Evolutionary conservation across 2,888 invertebrate genomes (phyloP), one percentile per base, ranked within the genome.

Genomic region (Ochropacha duplaris): DNA sequence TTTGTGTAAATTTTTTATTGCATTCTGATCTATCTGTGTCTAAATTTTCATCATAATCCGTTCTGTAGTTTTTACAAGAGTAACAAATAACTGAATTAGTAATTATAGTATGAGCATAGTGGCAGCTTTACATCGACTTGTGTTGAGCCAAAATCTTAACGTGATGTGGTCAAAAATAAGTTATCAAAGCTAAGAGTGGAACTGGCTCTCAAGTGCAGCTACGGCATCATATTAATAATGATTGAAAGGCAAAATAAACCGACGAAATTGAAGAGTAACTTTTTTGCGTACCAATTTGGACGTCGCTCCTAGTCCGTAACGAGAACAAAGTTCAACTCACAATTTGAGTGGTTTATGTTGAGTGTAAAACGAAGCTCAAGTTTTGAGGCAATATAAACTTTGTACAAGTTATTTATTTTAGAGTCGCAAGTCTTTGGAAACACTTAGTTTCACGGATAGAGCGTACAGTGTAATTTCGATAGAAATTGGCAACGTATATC

Each of bases 371-470:
- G 44, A 19, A 44, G 44, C 44, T 44, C 44, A 44, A 44, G 44
- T 44, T 44, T 19, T 44, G n/a, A 19, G 8, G 44, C 44, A 44
- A 44, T 44, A 44, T n/a, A 51, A 51, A 16, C 55, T 31, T 39
- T 39, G 36, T 34, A 56, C 34, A 56, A 44, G 44, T 44, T 44
- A 9, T 44, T 44, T 44, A 9, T 44, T 39, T 39, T n/a, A 39
- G 39, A 44, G 44, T 36, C 36, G 36, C 16, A 2, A 19, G 44
- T 6, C 9, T 44, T 44, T 19, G 44, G 44, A 8, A 44, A 19
- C 44, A 19, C 19, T 44, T 39, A 39, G n/a, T 39, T 44, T 11
- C 19, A 9, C 19, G 44, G 44, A 44, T 44, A 19, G 4, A 4
- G n/a, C 14, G 16, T 44, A 19, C 2, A 19, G 44, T 19, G 9